Evolutionary conservation across 2,888 invertebrate species (phyloP).

Genomic region (Agrochola litura): DNA sequence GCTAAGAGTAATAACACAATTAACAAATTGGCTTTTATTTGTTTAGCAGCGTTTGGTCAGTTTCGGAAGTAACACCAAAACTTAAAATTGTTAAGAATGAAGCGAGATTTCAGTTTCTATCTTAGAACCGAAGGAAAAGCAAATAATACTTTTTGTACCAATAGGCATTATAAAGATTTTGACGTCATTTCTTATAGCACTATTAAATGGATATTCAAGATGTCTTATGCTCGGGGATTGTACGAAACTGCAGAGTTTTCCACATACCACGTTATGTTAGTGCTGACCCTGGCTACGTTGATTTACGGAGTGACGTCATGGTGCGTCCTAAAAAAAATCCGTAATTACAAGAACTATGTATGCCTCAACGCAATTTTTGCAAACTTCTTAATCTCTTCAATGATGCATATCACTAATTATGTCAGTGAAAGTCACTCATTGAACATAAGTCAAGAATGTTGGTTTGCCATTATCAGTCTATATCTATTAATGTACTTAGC

Average conservation of each 20-base stretch:
- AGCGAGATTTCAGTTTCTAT: no score
- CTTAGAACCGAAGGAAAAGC: no score
- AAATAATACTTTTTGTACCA: no score
- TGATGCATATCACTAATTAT: not conserved
- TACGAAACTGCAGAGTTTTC: not conserved
- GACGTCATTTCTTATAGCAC: no score
- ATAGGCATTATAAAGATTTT: no score
- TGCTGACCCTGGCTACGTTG: not conserved
- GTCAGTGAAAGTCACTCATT: rapidly evolving
- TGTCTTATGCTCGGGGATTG: not conserved
- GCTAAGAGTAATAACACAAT: no score
- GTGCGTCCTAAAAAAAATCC: not conserved
- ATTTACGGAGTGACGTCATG: slow-evolving; percentile 10
- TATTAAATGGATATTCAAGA: not conserved
- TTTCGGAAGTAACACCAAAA: no score
- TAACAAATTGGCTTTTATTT: no score
- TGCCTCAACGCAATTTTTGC: slow-evolving; percentile 1
- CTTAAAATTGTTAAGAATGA: no score
- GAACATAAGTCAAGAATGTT: not conserved
- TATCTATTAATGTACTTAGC: not conserved
- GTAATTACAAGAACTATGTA: slow-evolving; percentile 19
- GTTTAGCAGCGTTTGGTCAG: no score
- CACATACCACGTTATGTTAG: not conserved
- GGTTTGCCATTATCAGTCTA: not conserved
- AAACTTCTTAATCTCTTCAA: not conserved